Percentiles rank a stretch among this genome's conserved stretches.
phyloP scores from a whole-genome alignment of 23 tunicate genomes.

The Phallusia fumigata region DNA sequence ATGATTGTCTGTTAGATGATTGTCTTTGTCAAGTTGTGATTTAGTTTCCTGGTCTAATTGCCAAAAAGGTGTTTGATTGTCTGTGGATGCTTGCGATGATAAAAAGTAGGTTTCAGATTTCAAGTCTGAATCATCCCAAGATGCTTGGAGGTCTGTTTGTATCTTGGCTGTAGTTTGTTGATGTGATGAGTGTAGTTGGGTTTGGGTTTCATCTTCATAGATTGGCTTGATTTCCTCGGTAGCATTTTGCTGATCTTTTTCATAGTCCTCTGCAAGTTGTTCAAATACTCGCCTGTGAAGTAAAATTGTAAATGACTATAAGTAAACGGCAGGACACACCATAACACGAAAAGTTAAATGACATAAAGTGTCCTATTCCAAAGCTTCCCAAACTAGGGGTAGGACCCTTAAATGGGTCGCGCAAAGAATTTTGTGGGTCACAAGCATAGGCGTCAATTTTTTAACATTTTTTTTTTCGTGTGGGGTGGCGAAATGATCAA shows the following conservation, averaged over 20 bases:
- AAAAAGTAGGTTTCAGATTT: constrained; percentile 38
- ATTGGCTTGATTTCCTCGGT: constrained; percentile 1
- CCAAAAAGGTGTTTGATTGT: neutral
- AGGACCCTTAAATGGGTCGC: too few relatives aligned
- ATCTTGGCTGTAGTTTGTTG: neutral
- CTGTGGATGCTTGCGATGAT: neutral
- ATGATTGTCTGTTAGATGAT: neutral
- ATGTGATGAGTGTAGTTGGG: neutral
- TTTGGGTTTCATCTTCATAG: neutral
- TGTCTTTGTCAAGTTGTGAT: neutral
- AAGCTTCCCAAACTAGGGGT: too few relatives aligned
- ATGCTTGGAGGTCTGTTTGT: constrained; percentile 43
- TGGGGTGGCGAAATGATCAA: too few relatives aligned
- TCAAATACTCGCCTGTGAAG: constrained; percentile 56
- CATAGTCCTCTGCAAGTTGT: constrained; percentile 69
- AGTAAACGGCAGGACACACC: neutral
- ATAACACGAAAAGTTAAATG: neutral
- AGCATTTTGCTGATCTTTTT: constrained; percentile 21
- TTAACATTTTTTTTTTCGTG: too few relatives aligned
- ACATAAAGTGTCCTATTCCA: too few relatives aligned
- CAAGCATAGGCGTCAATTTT: too few relatives aligned
- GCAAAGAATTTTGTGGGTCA: too few relatives aligned
- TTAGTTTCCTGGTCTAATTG: neutral
- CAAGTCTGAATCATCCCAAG: constrained; percentile 86
- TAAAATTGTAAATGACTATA: neutral